Conservation (phyloP, 2,888 invertebrate genomes). For the Ennomos fuscantarius region DNA sequence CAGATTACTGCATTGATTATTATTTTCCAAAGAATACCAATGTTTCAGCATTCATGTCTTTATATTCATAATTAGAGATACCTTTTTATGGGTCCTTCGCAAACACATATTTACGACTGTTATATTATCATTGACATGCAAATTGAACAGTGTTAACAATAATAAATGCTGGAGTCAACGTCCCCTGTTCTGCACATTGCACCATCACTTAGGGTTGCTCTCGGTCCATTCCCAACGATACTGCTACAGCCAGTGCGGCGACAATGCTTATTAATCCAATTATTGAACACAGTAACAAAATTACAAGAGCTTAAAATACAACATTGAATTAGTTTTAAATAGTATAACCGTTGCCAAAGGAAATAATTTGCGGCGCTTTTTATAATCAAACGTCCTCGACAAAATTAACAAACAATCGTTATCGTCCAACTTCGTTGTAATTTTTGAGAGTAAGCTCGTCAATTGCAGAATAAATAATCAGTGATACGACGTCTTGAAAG, state of each 20-base stretch:
- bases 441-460: slow-evolving; percentile 24
- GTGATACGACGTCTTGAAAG: slow-evolving; percentile 9
- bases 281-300: background rate
- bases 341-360: background rate
- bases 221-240: background rate
- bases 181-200: slow-evolving; percentile 33
- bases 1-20: no score
- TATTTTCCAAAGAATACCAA: background rate
- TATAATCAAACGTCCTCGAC: slow-evolving; percentile 26
- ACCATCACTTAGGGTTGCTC: slow-evolving; percentile 29
- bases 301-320: slow-evolving; percentile 7
- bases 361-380: slow-evolving; percentile 10
- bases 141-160: slow-evolving; percentile 42
- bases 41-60: background rate
- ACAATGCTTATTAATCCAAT: slow-evolving; percentile 13
- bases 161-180: slow-evolving; percentile 42
- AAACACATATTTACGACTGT: slow-evolving; percentile 26
- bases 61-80: slow-evolving; percentile 6
- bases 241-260: slow-evolving; percentile 2
- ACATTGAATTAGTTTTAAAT: background rate
- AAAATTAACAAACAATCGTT: slow-evolving; percentile 3
- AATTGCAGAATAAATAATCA: slow-evolving; percentile 29
- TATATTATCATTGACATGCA: slow-evolving; percentile 36
- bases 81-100: slow-evolving; percentile 9
- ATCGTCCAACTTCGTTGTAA: slow-evolving; percentile 16